A percentile compares a stretch with the other conserved stretches of the same genome.
phyloP scores from a whole-genome alignment of 2,888 invertebrate genomes.

The Netelia virgata region DNA sequence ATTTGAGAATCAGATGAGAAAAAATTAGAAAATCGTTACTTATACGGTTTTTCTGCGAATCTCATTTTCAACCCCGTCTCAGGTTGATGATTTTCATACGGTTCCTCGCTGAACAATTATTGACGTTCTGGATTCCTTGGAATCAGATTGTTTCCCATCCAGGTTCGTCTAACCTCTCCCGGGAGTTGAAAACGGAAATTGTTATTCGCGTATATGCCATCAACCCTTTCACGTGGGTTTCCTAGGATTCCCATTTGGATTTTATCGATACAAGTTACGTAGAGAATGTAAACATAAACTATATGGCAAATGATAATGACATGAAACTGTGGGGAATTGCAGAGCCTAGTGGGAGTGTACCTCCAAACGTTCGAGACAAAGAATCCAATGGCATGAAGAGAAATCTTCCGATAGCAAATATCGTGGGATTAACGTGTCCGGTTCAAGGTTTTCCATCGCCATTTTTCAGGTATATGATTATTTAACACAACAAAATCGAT shows the following conservation, averaged over 20 bases:
- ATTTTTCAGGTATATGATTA: conserved; percentile 84
- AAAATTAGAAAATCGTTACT: too few relatives aligned
- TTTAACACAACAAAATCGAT: conserved; percentile 1
- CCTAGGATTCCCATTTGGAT: neutral
- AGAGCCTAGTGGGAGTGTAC: conserved; percentile 85
- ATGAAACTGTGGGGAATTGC: conserved; percentile 71
- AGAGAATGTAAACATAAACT: neutral
- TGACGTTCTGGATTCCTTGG: too few relatives aligned
- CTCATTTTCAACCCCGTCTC: too few relatives aligned
- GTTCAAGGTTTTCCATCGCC: conserved; percentile 87
- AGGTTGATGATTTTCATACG: too few relatives aligned
- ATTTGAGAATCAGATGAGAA: too few relatives aligned
- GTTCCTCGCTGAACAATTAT: too few relatives aligned
- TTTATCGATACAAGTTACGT: neutral
- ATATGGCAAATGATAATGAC: neutral
- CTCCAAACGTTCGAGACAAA: conserved; percentile 84
- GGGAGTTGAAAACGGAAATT: neutral
- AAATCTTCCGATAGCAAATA: conserved; percentile 74
- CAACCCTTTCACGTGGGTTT: neutral
- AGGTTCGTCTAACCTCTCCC: too few relatives aligned
- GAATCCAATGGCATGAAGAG: conserved; percentile 80
- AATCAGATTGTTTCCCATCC: too few relatives aligned
- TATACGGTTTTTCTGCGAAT: too few relatives aligned
- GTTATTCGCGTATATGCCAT: neutral
- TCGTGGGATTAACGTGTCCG: conserved; percentile 86